Evolutionary conservation across 1,140 invertebrate species (phyloP).

Genomic region (Arion vulgaris): DNA sequence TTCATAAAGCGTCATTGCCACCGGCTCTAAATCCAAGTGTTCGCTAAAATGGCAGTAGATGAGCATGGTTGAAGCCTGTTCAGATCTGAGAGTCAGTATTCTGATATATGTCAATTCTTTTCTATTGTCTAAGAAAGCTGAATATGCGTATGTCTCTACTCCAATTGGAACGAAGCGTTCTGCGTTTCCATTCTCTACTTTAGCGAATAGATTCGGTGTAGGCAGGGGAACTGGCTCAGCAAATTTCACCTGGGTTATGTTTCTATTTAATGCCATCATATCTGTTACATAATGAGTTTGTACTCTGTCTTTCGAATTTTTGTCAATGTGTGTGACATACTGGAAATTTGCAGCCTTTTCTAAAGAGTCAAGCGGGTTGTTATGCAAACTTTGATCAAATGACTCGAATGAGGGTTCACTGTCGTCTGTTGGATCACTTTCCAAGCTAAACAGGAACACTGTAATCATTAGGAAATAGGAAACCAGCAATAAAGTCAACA

Average conservation of each 20-base stretch:
- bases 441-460: not conserved
- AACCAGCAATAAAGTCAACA: not conserved
- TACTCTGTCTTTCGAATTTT: not conserved
- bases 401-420: not conserved
- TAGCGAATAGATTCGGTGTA: not conserved
- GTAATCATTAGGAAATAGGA: slow-evolving; percentile 1
- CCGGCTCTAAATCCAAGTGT: not conserved
- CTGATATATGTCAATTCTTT: slow-evolving; percentile 27
- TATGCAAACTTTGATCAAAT: too few species aligned
- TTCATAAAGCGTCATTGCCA: slow-evolving; percentile 45
- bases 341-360: not conserved
- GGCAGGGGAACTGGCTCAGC: not conserved
- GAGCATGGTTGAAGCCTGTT: not conserved
- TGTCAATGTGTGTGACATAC: not conserved
- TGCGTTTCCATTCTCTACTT: not conserved
- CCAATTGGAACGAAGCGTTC: slow-evolving; percentile 31
- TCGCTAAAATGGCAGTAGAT: slow-evolving; percentile 37
- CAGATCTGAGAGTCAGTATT: slow-evolving; percentile 31
- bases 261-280: not conserved
- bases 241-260: not conserved
- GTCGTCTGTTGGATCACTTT: not conserved
- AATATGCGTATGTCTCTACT: slow-evolving; percentile 38
- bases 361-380: not conserved
- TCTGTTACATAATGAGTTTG: not conserved
- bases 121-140: slow-evolving; percentile 45